Evolutionary conservation across 1,140 invertebrate species (phyloP), one percentile per base, ranked within the genome.

Genomic region (Antheraea mylitta): DNA sequence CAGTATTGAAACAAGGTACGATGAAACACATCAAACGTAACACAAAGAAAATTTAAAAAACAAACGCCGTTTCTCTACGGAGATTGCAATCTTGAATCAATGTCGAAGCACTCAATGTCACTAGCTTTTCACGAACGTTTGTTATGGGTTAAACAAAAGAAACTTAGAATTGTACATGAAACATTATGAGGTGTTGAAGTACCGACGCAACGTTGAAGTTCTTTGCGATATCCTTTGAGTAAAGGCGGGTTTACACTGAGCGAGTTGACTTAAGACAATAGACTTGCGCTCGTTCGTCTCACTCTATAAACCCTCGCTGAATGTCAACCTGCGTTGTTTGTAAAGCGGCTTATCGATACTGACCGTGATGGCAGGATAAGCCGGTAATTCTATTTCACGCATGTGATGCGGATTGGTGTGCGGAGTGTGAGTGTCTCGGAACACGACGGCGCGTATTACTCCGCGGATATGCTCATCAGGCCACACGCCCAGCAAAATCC

Each of bases 401-500:
- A 87, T 85, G 82, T 87, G 87, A 80, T 94, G 94, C 62, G 95
- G 71, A 79, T 96, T 94, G 18, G 86, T 73, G 93, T 87, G 96
- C 30, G 79, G 74, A 19, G 85, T 78, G 93, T 87, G 96, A 93
- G 92, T 96, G 95, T 98, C 97, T 75, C 97, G 93, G 93, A 98
- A 98, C 22, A 98, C 97, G 45, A 98, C 97, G 22, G 97, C 96
- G 77, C 97, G 94, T 74, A 98, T 98, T 69, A 98, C 97, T 59
- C 96, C 96, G 78, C 96, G 95, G 80, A 98, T 97, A 85, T 98
- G 97, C 82, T 98, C 97, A 89, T 98, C 97, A 4, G 97, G 97
- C 97, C 97, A 98, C 74, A 97, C 96, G 69, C 97, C 97, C 67
- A 98, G 92, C 64, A 98, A 93, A 84, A 98, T 98, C 84, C 97